A percentile compares a stretch with the other conserved stretches of the same genome.
Conservation (phyloP, 2,113 vertebrate genomes). For the Semicossyphus pulcher region DNA sequence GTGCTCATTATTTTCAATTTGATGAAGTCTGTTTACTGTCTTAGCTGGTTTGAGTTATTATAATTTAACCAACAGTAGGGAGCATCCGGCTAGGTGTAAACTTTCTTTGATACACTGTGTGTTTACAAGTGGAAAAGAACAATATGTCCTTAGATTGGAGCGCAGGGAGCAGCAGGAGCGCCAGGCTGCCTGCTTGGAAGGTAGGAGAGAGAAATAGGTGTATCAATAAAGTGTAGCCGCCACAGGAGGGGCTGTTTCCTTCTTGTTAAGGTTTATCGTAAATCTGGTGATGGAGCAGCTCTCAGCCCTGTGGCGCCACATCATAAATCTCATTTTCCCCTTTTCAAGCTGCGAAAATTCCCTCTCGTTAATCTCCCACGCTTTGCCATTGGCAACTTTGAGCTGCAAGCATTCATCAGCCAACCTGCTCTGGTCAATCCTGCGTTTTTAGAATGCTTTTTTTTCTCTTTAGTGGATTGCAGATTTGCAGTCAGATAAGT, state of each 20-base stretch:
- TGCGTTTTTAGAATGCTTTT: constrained; percentile 29
- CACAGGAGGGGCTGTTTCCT: constrained; percentile 80
- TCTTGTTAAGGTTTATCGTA: constrained; percentile 84
- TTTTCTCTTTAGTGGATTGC: constrained; percentile 33
- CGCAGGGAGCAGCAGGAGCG: constrained; percentile 54
- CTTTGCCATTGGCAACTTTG: constrained; percentile 82
- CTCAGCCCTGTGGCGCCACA: constrained; percentile 75
- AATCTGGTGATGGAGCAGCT: constrained; percentile 86
- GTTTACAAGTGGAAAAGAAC: constrained; percentile 54
- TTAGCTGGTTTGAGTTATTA: not conserved
- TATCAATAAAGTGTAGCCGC: constrained; percentile 75
- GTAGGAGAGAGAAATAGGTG: constrained; percentile 65
- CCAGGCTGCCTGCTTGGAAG: constrained; percentile 44
- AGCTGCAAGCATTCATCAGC: constrained; percentile 82
- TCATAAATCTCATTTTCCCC: constrained; percentile 86
- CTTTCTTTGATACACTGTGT: constrained; percentile 50
- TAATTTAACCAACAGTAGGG: constrained; percentile 7
- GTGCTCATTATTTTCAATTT: not conserved
- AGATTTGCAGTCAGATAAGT: constrained; percentile 55
- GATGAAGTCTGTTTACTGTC: constrained; percentile 2
- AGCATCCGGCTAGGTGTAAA: constrained; percentile 14
- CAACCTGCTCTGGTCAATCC: constrained; percentile 71
- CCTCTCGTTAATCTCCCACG: constrained; percentile 84
- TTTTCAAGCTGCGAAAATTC: constrained; percentile 80
- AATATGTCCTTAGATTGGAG: constrained; percentile 50